Evolutionary conservation across 2,797 vertebrate species (phyloP).

Genomic region (Propithecus deckenii): DNA sequence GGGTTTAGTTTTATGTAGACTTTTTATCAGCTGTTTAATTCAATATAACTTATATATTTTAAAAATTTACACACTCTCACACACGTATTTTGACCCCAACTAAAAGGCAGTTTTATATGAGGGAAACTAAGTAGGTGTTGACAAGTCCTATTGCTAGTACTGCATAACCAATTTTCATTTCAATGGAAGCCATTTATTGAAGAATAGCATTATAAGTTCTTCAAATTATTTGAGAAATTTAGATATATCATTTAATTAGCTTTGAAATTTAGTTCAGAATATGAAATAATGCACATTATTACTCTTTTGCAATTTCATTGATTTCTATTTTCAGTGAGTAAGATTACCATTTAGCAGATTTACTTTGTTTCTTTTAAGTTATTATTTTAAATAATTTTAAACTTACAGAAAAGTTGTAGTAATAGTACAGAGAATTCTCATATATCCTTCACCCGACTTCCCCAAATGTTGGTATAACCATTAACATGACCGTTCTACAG

Average conservation of each 20-base stretch:
- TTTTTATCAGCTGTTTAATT: slow-evolving; percentile 78
- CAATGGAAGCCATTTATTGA: neutral
- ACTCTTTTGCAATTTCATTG: neutral
- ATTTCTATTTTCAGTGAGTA: slow-evolving; percentile 13
- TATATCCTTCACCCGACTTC: neutral
- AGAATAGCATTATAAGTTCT: neutral
- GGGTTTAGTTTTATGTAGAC: slow-evolving; percentile 45
- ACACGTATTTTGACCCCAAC: neutral
- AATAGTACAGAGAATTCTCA: neutral
- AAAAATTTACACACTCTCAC: slow-evolving; percentile 45
- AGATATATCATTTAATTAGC: neutral
- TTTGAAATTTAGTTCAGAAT: neutral
- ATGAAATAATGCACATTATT: neutral
- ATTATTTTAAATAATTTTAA: slow-evolving; percentile 13
- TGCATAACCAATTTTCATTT: neutral
- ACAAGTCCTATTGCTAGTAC: no score
- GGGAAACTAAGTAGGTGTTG: neutral
- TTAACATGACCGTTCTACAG: accelerated
- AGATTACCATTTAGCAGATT: neutral
- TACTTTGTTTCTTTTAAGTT: neutral
- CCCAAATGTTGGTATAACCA: no score
- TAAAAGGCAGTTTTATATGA: neutral
- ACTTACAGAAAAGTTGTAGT: neutral
- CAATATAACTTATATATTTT: slow-evolving; percentile 60
- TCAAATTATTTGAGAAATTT: neutral